Evolutionary conservation across 2,797 vertebrate species (phyloP).

Genomic region (Steatocranus sp.): DNA sequence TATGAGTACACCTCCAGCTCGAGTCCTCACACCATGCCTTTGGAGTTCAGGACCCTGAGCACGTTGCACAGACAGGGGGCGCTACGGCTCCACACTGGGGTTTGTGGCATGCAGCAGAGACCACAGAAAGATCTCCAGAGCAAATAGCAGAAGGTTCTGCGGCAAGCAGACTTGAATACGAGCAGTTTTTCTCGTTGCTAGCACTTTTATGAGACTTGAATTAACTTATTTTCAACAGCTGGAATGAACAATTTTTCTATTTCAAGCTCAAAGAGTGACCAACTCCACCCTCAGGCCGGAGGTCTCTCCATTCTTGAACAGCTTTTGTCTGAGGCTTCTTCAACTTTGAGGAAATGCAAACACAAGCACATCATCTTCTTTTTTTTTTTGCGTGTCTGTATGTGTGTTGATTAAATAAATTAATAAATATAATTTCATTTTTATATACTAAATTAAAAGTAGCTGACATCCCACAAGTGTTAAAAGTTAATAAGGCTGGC

Average conservation of each 20-base stretch:
- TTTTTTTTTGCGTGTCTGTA: not conserved
- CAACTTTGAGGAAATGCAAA: not conserved
- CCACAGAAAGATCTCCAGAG: not conserved
- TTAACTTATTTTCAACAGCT: constrained; percentile 24
- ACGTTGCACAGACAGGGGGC: constrained; percentile 89
- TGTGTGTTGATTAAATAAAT: not conserved
- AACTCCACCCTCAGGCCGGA: not conserved
- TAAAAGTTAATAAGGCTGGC: not conserved
- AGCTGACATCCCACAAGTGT: not conserved
- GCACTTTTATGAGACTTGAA: constrained; percentile 36
- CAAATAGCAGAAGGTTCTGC: not conserved
- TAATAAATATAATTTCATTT: not conserved
- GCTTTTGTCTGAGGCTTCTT: not conserved
- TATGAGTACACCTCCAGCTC: constrained; percentile 92
- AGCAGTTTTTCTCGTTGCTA: not conserved
- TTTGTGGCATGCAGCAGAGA: constrained; percentile 67
- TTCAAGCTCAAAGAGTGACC: constrained; percentile 3
- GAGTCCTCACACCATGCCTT: constrained; percentile 94
- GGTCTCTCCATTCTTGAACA: not conserved
- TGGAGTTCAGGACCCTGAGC: constrained; percentile 95
- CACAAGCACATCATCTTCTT: not conserved
- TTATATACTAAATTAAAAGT: not conserved
- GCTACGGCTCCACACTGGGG: constrained; percentile 88
- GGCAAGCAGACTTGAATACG: not conserved
- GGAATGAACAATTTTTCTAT: constrained; percentile 30